These are phyloP conservation scores for Pseudorhiza aurosa DNA, from an alignment of 30 jellyfish, hydroid and myxozoan species.

Conservation along the genomic window DNA sequence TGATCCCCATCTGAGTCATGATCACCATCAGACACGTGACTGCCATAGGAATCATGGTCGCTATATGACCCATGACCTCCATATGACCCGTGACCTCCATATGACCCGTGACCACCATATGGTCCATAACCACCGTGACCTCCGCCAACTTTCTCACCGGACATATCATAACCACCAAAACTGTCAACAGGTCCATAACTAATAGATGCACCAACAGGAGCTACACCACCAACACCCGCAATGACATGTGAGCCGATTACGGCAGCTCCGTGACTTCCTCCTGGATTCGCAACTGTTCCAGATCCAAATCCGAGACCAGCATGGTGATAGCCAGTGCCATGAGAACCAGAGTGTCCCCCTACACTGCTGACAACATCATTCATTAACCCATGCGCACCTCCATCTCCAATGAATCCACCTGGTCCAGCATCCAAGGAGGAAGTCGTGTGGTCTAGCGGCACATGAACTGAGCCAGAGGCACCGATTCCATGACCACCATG, in stretches of 20 bases:
- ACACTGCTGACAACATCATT: constrained; percentile 48
- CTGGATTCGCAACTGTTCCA: constrained; percentile 34
- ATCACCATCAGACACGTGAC: constrained; percentile 13
- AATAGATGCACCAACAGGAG: constrained; percentile 48
- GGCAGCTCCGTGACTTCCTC: constrained; percentile 16
- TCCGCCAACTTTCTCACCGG: constrained; percentile 9
- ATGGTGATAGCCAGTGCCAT: constrained; percentile 10
- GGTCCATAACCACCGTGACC: constrained; percentile 24
- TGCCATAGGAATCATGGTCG: constrained; percentile 27
- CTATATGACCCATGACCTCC: constrained; percentile 10
- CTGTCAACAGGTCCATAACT: constrained; percentile 68
- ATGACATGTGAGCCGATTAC: constrained; percentile 23
- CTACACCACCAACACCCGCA: not conserved
- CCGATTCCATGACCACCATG: constrained; percentile 7
- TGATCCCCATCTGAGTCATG: constrained; percentile 26
- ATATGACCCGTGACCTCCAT: constrained; percentile 31
- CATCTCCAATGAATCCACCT: constrained; percentile 10
- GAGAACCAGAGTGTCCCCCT: constrained; percentile 47
- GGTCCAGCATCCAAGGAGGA: constrained; percentile 34
- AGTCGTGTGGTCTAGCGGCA: constrained; percentile 20
- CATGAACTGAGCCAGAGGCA: constrained; percentile 30
- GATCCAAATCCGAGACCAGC: constrained; percentile 59
- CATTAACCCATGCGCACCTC: constrained; percentile 33
- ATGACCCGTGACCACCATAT: constrained; percentile 26
- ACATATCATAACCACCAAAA: constrained; percentile 33